These are phyloP conservation scores for Herminia tarsipennalis DNA, from an alignment of 2,888 invertebrate genomes.

Conservation along the genomic window DNA sequence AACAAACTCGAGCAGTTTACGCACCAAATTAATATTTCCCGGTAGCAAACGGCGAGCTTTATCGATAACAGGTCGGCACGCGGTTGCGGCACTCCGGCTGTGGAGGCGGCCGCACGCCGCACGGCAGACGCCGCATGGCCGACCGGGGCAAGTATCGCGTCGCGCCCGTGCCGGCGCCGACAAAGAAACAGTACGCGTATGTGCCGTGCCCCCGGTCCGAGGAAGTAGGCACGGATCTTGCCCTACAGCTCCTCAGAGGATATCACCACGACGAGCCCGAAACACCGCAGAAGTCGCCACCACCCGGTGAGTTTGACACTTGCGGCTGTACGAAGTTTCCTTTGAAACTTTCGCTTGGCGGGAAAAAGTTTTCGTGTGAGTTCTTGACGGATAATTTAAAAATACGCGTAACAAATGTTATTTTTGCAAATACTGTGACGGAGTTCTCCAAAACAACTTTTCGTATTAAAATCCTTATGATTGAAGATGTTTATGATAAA, in stretches of 20 bases:
- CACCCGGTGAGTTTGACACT: slow-evolving; percentile 60
- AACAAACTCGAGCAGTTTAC: slow-evolving; percentile 42
- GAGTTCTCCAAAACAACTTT: background rate
- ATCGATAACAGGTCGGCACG: slow-evolving; percentile 56
- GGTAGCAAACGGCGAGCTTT: slow-evolving; percentile 48
- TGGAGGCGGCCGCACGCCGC: slow-evolving; percentile 57
- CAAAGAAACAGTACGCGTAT: slow-evolving; percentile 81
- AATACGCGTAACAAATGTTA: too few relatives aligned
- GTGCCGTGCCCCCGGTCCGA: slow-evolving; percentile 81
- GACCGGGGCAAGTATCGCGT: slow-evolving; percentile 81
- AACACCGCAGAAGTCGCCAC: slow-evolving; percentile 68
- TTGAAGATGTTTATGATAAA: slow-evolving; percentile 25
- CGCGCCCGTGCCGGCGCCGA: slow-evolving; percentile 79
- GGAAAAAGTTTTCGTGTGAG: slow-evolving; percentile 48
- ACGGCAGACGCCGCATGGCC: slow-evolving; percentile 83
- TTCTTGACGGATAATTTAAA: slow-evolving; percentile 4
- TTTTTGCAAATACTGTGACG: background rate
- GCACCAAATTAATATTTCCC: slow-evolving; percentile 44
- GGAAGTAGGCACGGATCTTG: slow-evolving; percentile 80
- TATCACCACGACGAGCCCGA: slow-evolving; percentile 58
- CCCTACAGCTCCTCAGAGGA: slow-evolving; percentile 64
- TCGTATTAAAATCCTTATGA: slow-evolving; percentile 2
- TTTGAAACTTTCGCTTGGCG: slow-evolving; percentile 47
- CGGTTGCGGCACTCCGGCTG: slow-evolving; percentile 54
- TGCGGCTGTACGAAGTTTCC: slow-evolving; percentile 24